phyloP scores from a whole-genome alignment of 2,797 vertebrate genomes.

The Erpetoichthys calabaricus region DNA sequence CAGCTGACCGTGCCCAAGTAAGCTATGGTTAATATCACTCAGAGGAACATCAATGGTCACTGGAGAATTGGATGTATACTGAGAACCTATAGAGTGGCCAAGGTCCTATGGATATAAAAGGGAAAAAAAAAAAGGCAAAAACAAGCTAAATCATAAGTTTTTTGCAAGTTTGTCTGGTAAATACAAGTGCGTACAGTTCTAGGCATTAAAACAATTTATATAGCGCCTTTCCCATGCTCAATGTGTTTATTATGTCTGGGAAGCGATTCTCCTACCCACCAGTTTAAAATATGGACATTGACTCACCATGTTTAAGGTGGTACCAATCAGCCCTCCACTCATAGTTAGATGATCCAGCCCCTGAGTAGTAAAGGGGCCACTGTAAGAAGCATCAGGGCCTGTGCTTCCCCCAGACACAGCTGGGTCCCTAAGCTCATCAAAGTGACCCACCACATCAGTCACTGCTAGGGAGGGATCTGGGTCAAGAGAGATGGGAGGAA shows the following conservation, averaged over 20 bases:
- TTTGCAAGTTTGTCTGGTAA: no score
- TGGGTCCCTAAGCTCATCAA: constrained; percentile 65
- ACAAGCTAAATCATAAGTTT: no score
- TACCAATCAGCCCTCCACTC: constrained; percentile 41
- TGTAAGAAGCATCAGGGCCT: constrained; percentile 38
- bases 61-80: constrained; percentile 72
- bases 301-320: constrained; percentile 54
- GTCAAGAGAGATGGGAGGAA: constrained; percentile 77
- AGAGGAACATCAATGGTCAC: constrained; percentile 82
- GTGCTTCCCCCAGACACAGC: constrained; percentile 34
- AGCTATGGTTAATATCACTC: constrained; percentile 61
- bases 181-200: no score
- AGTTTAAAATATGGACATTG: no score
- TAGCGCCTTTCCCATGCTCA: no score
- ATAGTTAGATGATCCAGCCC: constrained; percentile 52
- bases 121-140: not conserved
- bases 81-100: constrained; percentile 69
- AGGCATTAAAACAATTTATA: no score
- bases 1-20: constrained; percentile 67
- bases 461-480: constrained; percentile 71
- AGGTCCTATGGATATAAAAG: constrained; percentile 49
- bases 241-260: no score
- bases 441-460: constrained; percentile 74
- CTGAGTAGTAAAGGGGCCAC: constrained; percentile 52
- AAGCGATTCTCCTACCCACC: no score